A percentile compares a stretch with the other conserved stretches of the same genome.
These are phyloP conservation scores for Rhogogaster chlorosoma DNA, from an alignment of 2,888 invertebrate genomes.

Conservation along the genomic window DNA sequence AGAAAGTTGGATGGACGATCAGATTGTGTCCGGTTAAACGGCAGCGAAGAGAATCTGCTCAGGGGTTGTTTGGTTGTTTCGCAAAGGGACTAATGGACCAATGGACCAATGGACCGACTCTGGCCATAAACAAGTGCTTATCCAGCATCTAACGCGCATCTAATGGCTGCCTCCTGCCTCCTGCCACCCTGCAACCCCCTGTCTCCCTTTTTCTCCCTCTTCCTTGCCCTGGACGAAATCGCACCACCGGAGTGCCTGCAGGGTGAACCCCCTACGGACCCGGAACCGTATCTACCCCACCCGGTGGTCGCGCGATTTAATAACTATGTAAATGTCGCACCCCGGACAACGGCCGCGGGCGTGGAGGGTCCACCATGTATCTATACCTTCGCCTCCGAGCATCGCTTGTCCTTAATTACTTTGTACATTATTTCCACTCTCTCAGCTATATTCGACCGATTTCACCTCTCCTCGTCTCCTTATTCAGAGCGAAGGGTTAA, in stretches of 20 bases:
- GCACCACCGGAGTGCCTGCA: constrained; percentile 4
- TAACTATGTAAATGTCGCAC: constrained; percentile 51
- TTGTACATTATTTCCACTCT: constrained; percentile 49
- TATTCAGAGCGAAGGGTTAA: background rate
- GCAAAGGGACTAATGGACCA: constrained; percentile 45
- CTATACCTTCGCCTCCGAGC: constrained; percentile 19
- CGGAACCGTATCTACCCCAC: constrained; percentile 48
- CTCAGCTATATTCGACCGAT: background rate
- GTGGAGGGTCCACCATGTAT: constrained; percentile 33
- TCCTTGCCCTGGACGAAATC: constrained; percentile 40
- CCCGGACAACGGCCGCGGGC: constrained; percentile 45
- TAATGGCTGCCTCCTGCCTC: constrained; percentile 37
- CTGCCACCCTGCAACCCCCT: background rate
- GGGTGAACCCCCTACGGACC: constrained; percentile 10
- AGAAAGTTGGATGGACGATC: constrained; percentile 1
- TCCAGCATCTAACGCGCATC: constrained; percentile 50
- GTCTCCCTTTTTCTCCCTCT: constrained; percentile 5
- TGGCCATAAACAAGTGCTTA: constrained; percentile 51
- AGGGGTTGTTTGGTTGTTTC: constrained; percentile 29
- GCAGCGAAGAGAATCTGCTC: constrained; percentile 15
- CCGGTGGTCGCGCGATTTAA: constrained; percentile 51
- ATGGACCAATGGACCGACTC: constrained; percentile 48
- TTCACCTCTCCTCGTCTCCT: background rate
- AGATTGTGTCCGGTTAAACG: constrained; percentile 18
- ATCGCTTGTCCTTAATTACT: constrained; percentile 49